Conservation (phyloP, 1,140 invertebrate species). For the Eulimnadia texana region DNA sequence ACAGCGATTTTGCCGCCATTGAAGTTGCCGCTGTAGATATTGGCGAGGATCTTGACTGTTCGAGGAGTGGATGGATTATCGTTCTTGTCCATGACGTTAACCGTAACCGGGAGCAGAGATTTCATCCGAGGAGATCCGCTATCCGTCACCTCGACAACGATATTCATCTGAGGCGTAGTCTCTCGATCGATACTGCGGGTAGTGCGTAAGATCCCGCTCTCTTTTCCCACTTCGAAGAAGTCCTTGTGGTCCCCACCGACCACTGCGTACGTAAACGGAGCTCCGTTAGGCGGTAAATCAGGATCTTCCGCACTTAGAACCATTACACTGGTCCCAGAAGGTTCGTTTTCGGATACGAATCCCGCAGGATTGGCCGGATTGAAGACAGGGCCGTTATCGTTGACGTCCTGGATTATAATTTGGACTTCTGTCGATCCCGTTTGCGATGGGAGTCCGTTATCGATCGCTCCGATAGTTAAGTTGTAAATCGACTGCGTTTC, state of each 20-base stretch:
- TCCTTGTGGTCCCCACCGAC: conserved; percentile 61
- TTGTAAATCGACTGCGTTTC: conserved; percentile 62
- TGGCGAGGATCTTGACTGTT: conserved; percentile 62
- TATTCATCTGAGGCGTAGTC: conserved; percentile 50
- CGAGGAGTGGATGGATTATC: conserved; percentile 75
- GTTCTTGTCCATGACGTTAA: conserved; percentile 75
- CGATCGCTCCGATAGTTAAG: conserved; percentile 75
- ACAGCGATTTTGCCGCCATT: conserved; percentile 67
- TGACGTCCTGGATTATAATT: conserved; percentile 65
- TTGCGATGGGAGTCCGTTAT: conserved; percentile 70
- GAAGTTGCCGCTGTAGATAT: conserved; percentile 46
- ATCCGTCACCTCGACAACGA: conserved; percentile 72
- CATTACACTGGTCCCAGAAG: conserved; percentile 66
- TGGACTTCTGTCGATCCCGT: conserved; percentile 70
- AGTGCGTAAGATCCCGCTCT: conserved; percentile 63
- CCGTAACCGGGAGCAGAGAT: conserved; percentile 55
- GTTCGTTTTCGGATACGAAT: conserved; percentile 74
- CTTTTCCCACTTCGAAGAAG: conserved; percentile 56
- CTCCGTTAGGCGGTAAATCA: conserved; percentile 80
- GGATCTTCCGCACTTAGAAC: conserved; percentile 70
- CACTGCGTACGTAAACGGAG: conserved; percentile 68
- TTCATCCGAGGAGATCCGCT: conserved; percentile 67
- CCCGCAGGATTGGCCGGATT: conserved; percentile 50
- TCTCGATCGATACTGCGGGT: conserved; percentile 69
- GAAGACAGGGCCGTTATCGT: conserved; percentile 84